These are phyloP conservation scores for Hippopotamus amphibius DNA, from an alignment of 2,113 vertebrate species.

Conservation along the genomic window DNA sequence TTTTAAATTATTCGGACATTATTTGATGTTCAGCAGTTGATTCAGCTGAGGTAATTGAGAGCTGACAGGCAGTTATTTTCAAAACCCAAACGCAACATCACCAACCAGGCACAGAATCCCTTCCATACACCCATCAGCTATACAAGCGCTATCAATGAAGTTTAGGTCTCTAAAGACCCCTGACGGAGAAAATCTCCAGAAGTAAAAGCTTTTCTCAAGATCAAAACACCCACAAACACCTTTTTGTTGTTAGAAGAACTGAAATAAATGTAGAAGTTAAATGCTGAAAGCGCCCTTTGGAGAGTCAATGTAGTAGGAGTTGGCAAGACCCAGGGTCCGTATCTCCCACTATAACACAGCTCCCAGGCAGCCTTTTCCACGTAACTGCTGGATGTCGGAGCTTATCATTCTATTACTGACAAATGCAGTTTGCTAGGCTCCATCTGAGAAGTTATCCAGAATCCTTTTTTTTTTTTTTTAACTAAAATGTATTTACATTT, in stretches of 20 bases:
- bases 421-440: background rate
- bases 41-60: background rate
- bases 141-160: background rate
- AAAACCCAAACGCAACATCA: slow-evolving; percentile 33
- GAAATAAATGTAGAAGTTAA: background rate
- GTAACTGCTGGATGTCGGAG: background rate
- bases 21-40: slow-evolving; percentile 24
- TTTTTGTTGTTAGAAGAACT: background rate
- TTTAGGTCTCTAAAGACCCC: slow-evolving; percentile 26
- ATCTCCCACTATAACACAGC: background rate
- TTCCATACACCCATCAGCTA: background rate
- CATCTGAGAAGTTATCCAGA: background rate
- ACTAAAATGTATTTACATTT: slow-evolving; percentile 39
- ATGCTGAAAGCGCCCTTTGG: background rate
- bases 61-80: background rate
- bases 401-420: background rate
- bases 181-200: background rate
- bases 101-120: background rate
- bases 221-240: background rate
- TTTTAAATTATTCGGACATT: background rate
- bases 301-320: background rate
- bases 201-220: background rate
- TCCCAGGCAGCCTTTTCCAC: background rate
- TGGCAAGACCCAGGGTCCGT: background rate
- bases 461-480: background rate